phyloP scores from a whole-genome alignment of 2,797 vertebrate species.

The Fistularia tabacaria region DNA sequence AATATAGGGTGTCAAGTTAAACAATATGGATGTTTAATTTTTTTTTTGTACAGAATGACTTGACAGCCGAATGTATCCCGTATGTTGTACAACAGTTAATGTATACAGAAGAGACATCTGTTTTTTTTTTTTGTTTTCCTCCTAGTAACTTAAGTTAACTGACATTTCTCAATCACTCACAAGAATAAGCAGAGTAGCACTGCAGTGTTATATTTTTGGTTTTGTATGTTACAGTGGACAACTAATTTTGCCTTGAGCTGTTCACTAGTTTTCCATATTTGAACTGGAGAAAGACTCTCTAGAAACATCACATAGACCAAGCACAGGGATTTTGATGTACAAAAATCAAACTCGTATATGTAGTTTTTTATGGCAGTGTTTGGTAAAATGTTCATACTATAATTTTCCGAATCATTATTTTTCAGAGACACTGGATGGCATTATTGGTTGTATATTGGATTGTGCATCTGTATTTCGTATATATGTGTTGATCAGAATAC shows the following conservation, averaged over 20 bases:
- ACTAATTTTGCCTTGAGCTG: conserved; percentile 28
- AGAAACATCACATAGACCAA: conserved; percentile 29
- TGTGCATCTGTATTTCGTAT: conserved; percentile 16
- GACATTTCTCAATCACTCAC: conserved; percentile 27
- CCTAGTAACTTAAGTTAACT: no score
- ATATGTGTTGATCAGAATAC: conserved; percentile 39
- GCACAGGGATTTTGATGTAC: conserved; percentile 52
- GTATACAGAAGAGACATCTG: no score
- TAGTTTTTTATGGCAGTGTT: conserved; percentile 17
- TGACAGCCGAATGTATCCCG: no score
- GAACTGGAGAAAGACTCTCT: conserved; percentile 25
- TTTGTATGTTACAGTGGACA: conserved; percentile 49
- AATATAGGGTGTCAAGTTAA: no score
- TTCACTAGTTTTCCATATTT: conserved; percentile 44
- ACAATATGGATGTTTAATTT: no score
- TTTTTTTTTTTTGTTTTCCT: no score
- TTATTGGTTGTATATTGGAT: conserved; percentile 61
- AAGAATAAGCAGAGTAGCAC: conserved; percentile 38
- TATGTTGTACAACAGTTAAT: no score
- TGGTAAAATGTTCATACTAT: conserved; percentile 15
- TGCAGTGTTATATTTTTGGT: conserved; percentile 31
- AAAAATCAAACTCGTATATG: conserved; percentile 31
- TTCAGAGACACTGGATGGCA: conserved; percentile 71
- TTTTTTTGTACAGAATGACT: background rate
- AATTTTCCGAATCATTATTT: conserved; percentile 21